Conservation (phyloP, 2,113 vertebrate genomes). For the Delphinus delphis region DNA sequence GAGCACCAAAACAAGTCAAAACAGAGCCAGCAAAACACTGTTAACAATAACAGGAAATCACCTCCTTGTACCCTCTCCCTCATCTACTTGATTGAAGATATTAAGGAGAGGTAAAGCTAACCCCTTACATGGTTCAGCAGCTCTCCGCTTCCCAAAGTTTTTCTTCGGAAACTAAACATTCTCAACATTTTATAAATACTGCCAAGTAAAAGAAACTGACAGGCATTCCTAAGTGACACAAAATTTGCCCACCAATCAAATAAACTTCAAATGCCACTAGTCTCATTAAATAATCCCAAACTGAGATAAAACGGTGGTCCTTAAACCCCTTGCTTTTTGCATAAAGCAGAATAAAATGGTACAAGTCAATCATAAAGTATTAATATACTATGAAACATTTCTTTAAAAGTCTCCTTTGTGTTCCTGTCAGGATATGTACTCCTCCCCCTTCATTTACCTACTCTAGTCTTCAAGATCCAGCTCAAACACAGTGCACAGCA, state of each 20-base stretch:
- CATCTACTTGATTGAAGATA: not conserved
- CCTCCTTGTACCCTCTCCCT: not conserved
- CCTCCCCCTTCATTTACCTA: not conserved
- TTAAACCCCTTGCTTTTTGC: not conserved
- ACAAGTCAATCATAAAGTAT: not conserved
- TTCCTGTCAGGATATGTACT: not conserved
- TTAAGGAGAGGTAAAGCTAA: not conserved
- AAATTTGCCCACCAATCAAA: not conserved
- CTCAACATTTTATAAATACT: slow-evolving; percentile 30
- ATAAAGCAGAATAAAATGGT: not conserved
- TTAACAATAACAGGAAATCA: not conserved
- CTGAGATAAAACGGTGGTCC: not conserved
- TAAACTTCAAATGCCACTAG: not conserved
- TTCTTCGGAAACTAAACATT: not conserved
- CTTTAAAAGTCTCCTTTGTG: not conserved
- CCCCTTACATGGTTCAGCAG: not conserved
- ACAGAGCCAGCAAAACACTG: not conserved
- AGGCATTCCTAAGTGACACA: not conserved
- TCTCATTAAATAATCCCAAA: not conserved
- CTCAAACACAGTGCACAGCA: not conserved
- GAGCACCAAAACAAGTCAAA: not conserved
- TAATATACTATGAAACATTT: not conserved
- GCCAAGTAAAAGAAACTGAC: slow-evolving; percentile 8
- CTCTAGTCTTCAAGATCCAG: not conserved
- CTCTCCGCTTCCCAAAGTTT: not conserved